A percentile compares a stretch with the other conserved stretches of the same genome.
phyloP scores from a whole-genome alignment of 2,888 invertebrate species.

The Iphiclides podalirius region DNA sequence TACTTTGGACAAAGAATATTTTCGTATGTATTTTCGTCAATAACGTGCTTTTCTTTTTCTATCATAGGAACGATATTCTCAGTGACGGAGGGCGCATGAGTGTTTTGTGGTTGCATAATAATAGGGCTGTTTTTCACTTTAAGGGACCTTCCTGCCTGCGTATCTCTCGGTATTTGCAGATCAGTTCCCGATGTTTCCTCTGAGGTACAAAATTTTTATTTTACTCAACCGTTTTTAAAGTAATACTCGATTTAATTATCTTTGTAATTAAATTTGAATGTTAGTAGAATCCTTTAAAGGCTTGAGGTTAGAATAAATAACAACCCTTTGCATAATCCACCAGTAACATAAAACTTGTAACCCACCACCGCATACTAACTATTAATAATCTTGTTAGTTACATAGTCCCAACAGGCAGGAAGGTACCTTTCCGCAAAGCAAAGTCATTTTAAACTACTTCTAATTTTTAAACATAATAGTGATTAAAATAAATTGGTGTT shows the following conservation, averaged over 20 bases:
- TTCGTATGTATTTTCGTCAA: constrained; percentile 57
- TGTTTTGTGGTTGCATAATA: constrained; percentile 61
- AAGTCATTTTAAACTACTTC: constrained; percentile 70
- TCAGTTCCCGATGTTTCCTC: constrained; percentile 77
- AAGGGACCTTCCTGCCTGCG: constrained; percentile 85
- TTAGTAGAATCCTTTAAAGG: constrained; percentile 48
- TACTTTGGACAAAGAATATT: constrained; percentile 51
- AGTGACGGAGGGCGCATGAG: constrained; percentile 54
- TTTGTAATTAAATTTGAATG: constrained; percentile 36
- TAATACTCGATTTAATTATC: constrained; percentile 56
- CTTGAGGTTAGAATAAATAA: constrained; percentile 53
- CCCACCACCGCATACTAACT: constrained; percentile 67
- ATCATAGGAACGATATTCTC: constrained; percentile 28
- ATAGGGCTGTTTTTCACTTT: constrained; percentile 67
- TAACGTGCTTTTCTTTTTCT: background rate
- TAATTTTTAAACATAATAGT: constrained; percentile 35
- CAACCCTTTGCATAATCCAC: constrained; percentile 49
- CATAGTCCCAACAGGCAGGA: constrained; percentile 79
- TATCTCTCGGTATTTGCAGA: constrained; percentile 73
- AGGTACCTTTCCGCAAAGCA: constrained; percentile 80
- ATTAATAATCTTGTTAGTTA: constrained; percentile 65
- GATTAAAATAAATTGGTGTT: constrained; percentile 24
- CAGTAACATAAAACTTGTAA: constrained; percentile 42
- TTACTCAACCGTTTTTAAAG: constrained; percentile 40
- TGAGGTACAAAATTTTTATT: constrained; percentile 73